Conservation (phyloP, 2,113 vertebrate species). For the Triplophysa dalaica region DNA sequence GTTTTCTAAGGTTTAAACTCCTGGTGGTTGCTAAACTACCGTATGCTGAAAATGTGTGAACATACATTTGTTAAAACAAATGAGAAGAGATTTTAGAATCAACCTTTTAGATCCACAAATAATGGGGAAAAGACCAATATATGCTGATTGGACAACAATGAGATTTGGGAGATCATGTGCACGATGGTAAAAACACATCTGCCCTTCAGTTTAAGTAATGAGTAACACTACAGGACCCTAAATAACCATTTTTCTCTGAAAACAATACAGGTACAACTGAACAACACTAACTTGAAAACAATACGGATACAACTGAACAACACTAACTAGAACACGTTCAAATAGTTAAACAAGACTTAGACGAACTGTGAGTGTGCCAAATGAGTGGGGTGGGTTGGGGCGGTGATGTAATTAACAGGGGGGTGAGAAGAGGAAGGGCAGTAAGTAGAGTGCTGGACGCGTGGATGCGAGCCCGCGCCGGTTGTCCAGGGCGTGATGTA, state of each 20-base stretch:
- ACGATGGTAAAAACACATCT: background rate
- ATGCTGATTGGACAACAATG: background rate
- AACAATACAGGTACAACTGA: constrained; percentile 12
- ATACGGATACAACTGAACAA: background rate
- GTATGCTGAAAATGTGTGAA: background rate
- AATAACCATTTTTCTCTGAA: constrained; percentile 19
- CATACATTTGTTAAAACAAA: constrained; percentile 41
- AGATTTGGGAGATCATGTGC: background rate
- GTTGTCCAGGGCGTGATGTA: constrained; percentile 75
- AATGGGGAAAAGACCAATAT: background rate
- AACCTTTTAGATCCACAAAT: constrained; percentile 14
- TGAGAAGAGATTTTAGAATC: constrained; percentile 19
- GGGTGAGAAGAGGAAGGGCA: constrained; percentile 71
- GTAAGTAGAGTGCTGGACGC: constrained; percentile 60
- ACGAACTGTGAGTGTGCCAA: constrained; percentile 80
- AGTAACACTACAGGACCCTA: constrained; percentile 11
- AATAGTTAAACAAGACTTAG: constrained; percentile 17
- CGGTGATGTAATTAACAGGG: constrained; percentile 75
- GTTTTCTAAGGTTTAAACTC: constrained; percentile 28
- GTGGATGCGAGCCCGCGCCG: constrained; percentile 56
- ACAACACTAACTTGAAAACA: constrained; percentile 1
- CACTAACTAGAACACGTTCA: constrained; percentile 2
- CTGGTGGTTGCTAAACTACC: constrained; percentile 14
- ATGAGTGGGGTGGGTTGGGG: constrained; percentile 75
- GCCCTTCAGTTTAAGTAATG: background rate